These are phyloP conservation scores for Chondrilla cf. caribensis DNA, from an alignment of 37 sponge, comb jelly and placozoan genomes.

Conservation along the genomic window DNA sequence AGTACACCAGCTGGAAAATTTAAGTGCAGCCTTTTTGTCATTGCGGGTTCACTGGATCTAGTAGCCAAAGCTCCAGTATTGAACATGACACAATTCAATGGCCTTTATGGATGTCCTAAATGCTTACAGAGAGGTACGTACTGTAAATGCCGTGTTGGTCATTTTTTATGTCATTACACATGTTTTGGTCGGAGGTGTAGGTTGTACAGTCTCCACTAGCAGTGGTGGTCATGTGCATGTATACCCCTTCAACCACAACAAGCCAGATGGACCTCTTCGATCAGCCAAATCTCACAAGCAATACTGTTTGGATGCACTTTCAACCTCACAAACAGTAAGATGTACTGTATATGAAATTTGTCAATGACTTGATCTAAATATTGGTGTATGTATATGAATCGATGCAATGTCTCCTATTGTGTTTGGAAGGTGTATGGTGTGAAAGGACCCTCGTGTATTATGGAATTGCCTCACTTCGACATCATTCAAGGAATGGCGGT, in stretches of 20 bases:
- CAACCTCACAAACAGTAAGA: too few relatives aligned
- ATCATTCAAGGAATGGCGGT: constrained; percentile 30
- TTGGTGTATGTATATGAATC: too few relatives aligned
- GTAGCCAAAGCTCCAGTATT: constrained; percentile 46
- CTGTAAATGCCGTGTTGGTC: too few relatives aligned
- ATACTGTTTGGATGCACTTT: too few relatives aligned
- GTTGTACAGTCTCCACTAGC: constrained; percentile 17
- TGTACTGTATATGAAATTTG: too few relatives aligned
- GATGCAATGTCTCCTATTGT: too few relatives aligned
- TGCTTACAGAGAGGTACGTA: constrained; percentile 40
- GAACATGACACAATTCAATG: constrained; percentile 53
- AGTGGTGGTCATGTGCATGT: constrained; percentile 15
- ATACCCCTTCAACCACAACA: constrained; percentile 15
- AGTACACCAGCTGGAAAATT: too few relatives aligned
- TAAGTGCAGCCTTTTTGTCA: too few relatives aligned
- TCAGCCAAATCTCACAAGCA: neutral
- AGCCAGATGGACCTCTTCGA: constrained; percentile 31
- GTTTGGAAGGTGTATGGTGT: constrained; percentile 42
- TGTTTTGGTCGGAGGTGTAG: neutral
- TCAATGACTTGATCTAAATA: too few relatives aligned
- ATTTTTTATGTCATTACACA: neutral
- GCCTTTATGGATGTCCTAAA: neutral
- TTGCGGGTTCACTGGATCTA: constrained; percentile 13
- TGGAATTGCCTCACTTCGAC: constrained; percentile 32
- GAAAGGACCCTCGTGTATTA: constrained; percentile 40